phyloP scores from a whole-genome alignment of 2,113 vertebrate genomes.

The Leptosomus discolor region DNA sequence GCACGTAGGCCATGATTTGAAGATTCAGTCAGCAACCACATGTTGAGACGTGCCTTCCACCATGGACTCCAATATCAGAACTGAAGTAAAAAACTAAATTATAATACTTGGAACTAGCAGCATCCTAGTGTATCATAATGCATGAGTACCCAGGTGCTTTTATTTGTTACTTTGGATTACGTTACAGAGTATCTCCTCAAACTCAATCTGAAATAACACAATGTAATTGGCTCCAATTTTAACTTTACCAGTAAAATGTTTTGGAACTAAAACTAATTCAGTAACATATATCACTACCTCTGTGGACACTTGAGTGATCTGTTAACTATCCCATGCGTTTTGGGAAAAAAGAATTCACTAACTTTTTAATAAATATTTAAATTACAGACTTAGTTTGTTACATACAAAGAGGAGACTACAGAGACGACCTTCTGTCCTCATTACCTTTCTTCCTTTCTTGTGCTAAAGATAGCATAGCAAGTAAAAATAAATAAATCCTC shows the following conservation, averaged over 20 bases:
- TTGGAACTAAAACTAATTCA: neutral
- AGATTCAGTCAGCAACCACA: neutral
- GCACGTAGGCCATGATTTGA: accelerated
- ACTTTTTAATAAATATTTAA: neutral
- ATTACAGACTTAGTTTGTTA: neutral
- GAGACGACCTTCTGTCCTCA: neutral
- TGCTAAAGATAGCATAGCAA: conserved; percentile 41
- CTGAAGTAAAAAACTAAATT: neutral
- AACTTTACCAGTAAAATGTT: neutral
- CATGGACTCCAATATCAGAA: neutral
- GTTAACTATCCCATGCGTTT: neutral
- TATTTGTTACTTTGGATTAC: neutral
- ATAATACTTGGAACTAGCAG: neutral
- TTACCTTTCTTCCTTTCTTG: conserved; percentile 2
- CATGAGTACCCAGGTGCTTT: accelerated
- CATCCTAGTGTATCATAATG: neutral
- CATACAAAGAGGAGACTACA: neutral
- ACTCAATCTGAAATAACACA: neutral
- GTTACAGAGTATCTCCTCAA: neutral
- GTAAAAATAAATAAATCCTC: conserved; percentile 62
- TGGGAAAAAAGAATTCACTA: neutral
- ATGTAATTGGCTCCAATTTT: neutral
- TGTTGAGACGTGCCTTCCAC: neutral
- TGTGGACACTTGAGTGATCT: neutral
- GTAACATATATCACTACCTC: neutral